Conservation (phyloP, 2,113 vertebrate species). For the Galemys pyrenaicus region DNA sequence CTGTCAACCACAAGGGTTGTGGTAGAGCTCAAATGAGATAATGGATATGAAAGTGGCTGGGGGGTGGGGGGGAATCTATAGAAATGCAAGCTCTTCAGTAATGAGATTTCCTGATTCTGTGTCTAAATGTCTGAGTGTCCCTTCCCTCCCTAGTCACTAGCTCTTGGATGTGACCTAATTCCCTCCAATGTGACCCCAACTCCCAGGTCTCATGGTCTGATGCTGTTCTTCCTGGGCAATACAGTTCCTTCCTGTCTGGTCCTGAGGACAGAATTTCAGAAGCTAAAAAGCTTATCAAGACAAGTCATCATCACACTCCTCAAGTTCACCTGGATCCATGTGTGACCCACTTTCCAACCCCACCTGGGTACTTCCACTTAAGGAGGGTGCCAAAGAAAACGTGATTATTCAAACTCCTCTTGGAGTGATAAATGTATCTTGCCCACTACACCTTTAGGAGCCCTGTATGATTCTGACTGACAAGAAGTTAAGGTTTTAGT, state of each 20-base stretch:
- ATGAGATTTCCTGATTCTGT: not conserved
- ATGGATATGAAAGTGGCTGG: not conserved
- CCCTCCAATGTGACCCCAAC: not conserved
- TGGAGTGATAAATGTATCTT: not conserved
- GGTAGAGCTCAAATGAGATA: conserved; percentile 1
- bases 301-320: not conserved
- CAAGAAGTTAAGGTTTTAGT: not conserved
- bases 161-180: not conserved
- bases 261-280: not conserved
- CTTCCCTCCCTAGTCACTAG: not conserved
- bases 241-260: not conserved
- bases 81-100: not conserved
- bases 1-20: not conserved
- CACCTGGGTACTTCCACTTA: not conserved
- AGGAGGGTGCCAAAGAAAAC: not conserved
- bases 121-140: not conserved
- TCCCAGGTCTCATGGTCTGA: not conserved
- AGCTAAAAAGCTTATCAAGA: not conserved
- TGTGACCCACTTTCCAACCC: not conserved
- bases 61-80: too few relatives aligned
- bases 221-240: not conserved
- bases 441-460: not conserved
- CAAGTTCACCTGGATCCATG: not conserved
- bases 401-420: not conserved
- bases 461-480: not conserved